Conservation (phyloP, 1,140 invertebrate genomes). For the Myzus persicae region DNA sequence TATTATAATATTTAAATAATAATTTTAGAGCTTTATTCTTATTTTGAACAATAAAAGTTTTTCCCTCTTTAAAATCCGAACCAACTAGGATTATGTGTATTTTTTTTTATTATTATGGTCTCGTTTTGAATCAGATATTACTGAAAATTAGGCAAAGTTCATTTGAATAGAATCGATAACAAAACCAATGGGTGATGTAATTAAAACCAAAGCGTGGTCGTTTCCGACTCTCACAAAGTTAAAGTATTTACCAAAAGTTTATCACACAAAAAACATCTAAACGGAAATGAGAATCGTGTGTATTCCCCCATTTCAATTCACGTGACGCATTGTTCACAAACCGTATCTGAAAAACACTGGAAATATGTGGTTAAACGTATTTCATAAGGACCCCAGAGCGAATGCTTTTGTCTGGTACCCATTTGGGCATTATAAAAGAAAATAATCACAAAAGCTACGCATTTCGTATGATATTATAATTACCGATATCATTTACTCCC, state of each 20-base stretch:
- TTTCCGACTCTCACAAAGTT: not conserved
- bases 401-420: not conserved
- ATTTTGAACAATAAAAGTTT: slow-evolving; percentile 10
- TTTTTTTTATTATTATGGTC: not conserved
- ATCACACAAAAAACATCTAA: slow-evolving; percentile 30
- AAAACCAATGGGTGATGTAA: slow-evolving; percentile 12
- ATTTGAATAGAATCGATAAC: slow-evolving; percentile 22
- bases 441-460: not conserved
- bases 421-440: not conserved
- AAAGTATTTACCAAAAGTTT: slow-evolving; percentile 43
- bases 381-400: not conserved
- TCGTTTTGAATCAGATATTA: not conserved
- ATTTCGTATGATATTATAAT: not conserved
- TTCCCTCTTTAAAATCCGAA: not conserved
- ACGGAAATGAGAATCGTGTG: slow-evolving; percentile 26
- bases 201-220: not conserved
- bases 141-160: slow-evolving; percentile 3
- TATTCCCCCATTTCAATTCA: not conserved
- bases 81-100: not conserved
- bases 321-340: not conserved
- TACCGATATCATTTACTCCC: not conserved
- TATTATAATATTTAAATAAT: not conserved
- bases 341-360: not conserved
- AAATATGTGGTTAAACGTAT: slow-evolving; percentile 3
- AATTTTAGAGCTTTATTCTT: not conserved